Evolutionary conservation across 2,113 vertebrate genomes (phyloP).

Genomic region (Seriola dumerili): DNA sequence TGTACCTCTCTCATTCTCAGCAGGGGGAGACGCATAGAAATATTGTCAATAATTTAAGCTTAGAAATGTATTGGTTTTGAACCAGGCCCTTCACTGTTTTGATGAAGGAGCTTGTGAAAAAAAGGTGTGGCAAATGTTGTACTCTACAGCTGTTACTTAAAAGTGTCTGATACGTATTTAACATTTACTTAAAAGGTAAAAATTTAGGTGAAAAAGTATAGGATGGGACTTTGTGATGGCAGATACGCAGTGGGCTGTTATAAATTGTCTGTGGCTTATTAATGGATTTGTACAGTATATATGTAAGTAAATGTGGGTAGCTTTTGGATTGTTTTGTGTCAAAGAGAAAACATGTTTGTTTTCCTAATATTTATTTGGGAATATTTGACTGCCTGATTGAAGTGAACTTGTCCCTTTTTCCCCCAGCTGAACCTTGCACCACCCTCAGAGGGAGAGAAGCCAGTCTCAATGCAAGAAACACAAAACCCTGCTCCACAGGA

Average conservation of each 20-base stretch:
- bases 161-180: neutral
- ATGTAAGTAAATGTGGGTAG: conserved; percentile 3
- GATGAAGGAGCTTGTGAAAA: no score
- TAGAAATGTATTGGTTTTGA: neutral
- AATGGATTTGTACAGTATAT: neutral
- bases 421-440: conserved; percentile 82
- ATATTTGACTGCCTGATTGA: neutral
- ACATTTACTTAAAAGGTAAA: neutral
- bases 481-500: conserved; percentile 75
- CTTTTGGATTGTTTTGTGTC: neutral
- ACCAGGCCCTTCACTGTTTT: neutral
- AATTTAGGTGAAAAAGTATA: no score
- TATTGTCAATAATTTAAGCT: no score
- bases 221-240: no score
- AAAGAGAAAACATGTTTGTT: neutral
- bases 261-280: neutral
- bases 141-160: neutral
- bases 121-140: neutral
- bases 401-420: neutral
- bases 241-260: neutral
- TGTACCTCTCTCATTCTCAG: no score
- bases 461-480: conserved; percentile 71
- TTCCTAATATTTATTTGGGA: neutral
- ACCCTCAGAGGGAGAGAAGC: conserved; percentile 80
- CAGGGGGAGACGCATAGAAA: no score